Percentiles rank a stretch among this genome's conserved stretches.
Evolutionary conservation across 2,797 vertebrate genomes (phyloP).

Genomic region (Sebastiscus albofasciatus): DNA sequence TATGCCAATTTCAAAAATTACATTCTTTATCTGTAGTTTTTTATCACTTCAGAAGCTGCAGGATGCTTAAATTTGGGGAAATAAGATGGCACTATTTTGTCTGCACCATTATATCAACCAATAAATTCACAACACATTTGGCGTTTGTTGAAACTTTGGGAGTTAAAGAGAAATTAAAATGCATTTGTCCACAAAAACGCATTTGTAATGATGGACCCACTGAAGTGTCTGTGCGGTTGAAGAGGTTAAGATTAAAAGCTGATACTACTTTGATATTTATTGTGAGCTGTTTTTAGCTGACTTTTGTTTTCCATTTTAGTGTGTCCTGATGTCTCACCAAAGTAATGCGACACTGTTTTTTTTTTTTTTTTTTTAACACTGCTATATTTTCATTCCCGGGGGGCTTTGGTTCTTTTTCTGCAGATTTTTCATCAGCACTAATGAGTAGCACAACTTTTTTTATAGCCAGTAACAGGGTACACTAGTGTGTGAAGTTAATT

Average conservation of each 20-base stretch:
- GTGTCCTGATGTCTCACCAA: slow-evolving; percentile 16
- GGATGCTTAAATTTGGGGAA: background rate
- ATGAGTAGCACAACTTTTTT: slow-evolving; percentile 46
- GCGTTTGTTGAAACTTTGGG: background rate
- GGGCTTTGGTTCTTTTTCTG: slow-evolving; percentile 19
- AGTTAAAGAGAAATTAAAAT: background rate
- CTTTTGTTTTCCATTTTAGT: slow-evolving; percentile 4
- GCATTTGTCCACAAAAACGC: background rate
- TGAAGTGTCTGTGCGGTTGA: background rate
- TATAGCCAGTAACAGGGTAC: slow-evolving; percentile 17
- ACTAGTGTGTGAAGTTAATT: slow-evolving; percentile 40
- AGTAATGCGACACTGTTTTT: background rate
- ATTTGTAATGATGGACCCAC: background rate
- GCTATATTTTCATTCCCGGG: slow-evolving; percentile 16
- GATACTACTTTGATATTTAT: slow-evolving; percentile 26
- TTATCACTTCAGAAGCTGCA: background rate
- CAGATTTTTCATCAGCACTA: slow-evolving; percentile 15
- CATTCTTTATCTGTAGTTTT: background rate
- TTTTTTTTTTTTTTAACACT: background rate
- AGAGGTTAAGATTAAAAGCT: slow-evolving; percentile 29
- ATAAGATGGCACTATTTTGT: background rate
- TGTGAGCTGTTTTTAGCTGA: background rate
- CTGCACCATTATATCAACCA: background rate
- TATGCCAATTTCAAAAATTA: background rate
- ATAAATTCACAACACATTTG: background rate